Conservation (phyloP, 2,888 invertebrate genomes). For the Plebejus argus region DNA sequence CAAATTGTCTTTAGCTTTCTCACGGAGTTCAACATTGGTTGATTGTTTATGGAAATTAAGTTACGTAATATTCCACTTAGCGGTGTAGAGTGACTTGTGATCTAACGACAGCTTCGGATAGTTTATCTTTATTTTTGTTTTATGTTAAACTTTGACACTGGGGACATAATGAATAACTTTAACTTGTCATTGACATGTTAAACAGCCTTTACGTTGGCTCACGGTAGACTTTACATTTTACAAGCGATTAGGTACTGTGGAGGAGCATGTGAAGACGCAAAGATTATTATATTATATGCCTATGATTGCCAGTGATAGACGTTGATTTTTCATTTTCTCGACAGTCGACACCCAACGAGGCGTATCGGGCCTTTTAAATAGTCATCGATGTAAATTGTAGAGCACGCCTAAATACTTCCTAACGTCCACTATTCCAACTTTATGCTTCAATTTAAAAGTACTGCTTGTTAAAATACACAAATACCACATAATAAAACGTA, state of each 20-base stretch:
- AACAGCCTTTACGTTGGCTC: neutral
- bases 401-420: no score
- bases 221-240: no score
- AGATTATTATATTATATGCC: no score
- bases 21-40: slow-evolving; percentile 16
- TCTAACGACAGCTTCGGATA: neutral
- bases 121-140: slow-evolving; percentile 7
- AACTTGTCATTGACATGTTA: neutral
- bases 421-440: no score
- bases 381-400: no score
- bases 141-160: slow-evolving; percentile 2
- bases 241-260: no score
- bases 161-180: neutral
- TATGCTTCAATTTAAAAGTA: no score
- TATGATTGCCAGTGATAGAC: no score
- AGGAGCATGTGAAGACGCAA: no score
- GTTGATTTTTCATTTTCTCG: no score
- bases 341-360: no score
- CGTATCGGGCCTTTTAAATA: no score
- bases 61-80: slow-evolving; percentile 26
- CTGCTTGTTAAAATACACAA: neutral
- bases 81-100: neutral
- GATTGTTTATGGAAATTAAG: slow-evolving; percentile 25
- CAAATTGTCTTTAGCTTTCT: slow-evolving; percentile 18
- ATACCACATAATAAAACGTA: slow-evolving; percentile 37